These are phyloP conservation scores for Drosophila watanabei DNA, from an alignment of 1,140 invertebrate genomes.

Conservation along the genomic window DNA sequence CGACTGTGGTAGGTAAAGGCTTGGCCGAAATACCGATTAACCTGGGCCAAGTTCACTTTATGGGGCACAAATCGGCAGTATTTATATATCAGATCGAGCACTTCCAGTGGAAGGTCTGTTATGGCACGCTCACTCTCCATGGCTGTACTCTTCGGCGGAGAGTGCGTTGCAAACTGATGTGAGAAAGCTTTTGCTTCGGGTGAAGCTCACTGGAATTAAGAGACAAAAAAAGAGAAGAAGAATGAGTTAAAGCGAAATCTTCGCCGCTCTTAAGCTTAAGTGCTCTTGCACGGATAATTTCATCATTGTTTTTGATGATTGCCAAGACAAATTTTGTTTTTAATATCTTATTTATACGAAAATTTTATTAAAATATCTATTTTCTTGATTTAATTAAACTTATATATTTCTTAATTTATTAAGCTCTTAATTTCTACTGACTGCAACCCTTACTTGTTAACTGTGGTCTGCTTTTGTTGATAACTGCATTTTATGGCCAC, in stretches of 20 bases:
- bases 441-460: not conserved
- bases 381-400: not conserved
- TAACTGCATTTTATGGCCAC: slow-evolving; percentile 48
- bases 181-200: not conserved
- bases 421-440: not conserved
- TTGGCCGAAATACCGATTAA: not conserved
- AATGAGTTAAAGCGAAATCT: too few species aligned
- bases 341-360: too few species aligned
- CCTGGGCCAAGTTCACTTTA: not conserved
- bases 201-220: too few species aligned
- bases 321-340: too few species aligned
- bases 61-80: not conserved
- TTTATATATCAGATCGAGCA: slow-evolving; percentile 25
- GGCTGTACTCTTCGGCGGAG: not conserved
- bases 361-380: too few species aligned
- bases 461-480: not conserved
- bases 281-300: not conserved
- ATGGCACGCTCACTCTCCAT: slow-evolving; percentile 8
- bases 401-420: not conserved
- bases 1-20: slow-evolving; percentile 11
- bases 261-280: not conserved
- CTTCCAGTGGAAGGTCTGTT: slow-evolving; percentile 13
- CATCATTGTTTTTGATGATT: not conserved
- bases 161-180: slow-evolving; percentile 1
- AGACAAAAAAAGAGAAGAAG: not conserved